Base-by-base conservation (phyloP, 2,888 invertebrate species). In the Ennomos fuscantarius region DNA sequence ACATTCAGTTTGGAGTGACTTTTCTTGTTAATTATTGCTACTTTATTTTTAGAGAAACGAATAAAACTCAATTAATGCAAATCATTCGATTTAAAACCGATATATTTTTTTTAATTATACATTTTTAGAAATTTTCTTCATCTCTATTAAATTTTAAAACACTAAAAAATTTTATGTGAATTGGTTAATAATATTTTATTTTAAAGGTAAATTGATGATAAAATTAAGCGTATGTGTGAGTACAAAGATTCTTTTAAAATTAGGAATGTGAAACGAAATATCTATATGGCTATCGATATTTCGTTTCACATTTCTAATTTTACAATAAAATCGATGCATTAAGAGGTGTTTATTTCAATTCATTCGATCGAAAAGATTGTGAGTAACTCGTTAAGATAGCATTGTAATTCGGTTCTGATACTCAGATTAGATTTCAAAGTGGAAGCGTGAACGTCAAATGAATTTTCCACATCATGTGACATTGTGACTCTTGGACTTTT, bases 321-420 rank as follows among this genome's bases (percentile, higher is more conserved):
- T 24, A 24, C 24, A 24, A 66, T 73, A 49, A 64, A 62, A 63
- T 66, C 48, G 63, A 59, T 68, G 58, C 55, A 51, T 56, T 52
- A 61, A 60, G 66, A 72, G 64, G 72, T 74, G 74, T 71, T 55
- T 72, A 45, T 45, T 61, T 65, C 60, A 67, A 69, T 53, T 65
- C 63, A 69, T 72, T 58, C 43, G 69, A 77, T 77, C 68, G 65
- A 66, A 69, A 73, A 73, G 72, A 76, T 76, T 70, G 63, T 62
- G 70, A 68, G 58, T 52, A 60, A 63, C 62, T 60, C 56, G 60
- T 68, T 67, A 59, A 70, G 68, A 73, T 74, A 50, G 53, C 49
- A 74, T 70, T 66, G 58, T 60, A 61, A 58, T 67, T 58, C 63
- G 58, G 61, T 51, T 68, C 69, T 32, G 72, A 75, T 72, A 67